A percentile compares a stretch with the other conserved stretches of the same genome.
phyloP scores from a whole-genome alignment of 2,797 vertebrate species.

The Esox lucius region DNA sequence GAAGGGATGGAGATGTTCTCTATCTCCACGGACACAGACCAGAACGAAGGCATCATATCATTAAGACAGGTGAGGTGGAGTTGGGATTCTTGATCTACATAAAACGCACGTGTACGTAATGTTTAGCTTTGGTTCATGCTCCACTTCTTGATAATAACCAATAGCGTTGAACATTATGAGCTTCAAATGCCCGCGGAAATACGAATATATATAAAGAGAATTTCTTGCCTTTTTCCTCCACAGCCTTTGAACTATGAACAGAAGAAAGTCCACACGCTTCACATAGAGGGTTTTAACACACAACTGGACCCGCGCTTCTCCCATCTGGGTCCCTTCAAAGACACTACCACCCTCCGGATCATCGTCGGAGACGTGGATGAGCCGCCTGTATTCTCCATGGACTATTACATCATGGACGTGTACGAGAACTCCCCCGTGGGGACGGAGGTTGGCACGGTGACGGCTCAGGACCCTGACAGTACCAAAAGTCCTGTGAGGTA shows the following conservation, averaged over 20 bases:
- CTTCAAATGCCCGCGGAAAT: neutral
- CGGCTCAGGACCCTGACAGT: slow-evolving; percentile 87
- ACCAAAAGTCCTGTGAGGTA: slow-evolving; percentile 87
- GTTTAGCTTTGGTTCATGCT: neutral
- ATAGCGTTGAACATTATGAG: neutral
- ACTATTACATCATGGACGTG: slow-evolving; percentile 88
- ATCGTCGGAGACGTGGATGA: slow-evolving; percentile 91
- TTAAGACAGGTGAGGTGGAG: slow-evolving; percentile 82
- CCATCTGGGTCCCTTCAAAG: slow-evolving; percentile 89
- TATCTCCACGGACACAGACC: slow-evolving; percentile 84
- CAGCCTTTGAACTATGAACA: slow-evolving; percentile 93
- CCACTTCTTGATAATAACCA: neutral
- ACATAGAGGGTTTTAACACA: slow-evolving; percentile 88
- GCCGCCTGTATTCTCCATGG: slow-evolving; percentile 85
- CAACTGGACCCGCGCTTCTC: slow-evolving; percentile 86
- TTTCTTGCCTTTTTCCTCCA: neutral
- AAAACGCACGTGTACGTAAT: neutral
- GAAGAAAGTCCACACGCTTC: slow-evolving; percentile 87
- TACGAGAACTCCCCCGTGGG: slow-evolving; percentile 84
- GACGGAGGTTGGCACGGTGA: slow-evolving; percentile 83
- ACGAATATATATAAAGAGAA: neutral
- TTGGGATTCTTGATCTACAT: neutral
- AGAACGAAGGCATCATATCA: slow-evolving; percentile 86
- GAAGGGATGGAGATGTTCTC: slow-evolving; percentile 85
- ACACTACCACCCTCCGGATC: slow-evolving; percentile 86